A percentile compares a stretch with the other conserved stretches of the same genome.
Conservation (phyloP, 2,888 invertebrate species). For the Acronicta aceris region DNA sequence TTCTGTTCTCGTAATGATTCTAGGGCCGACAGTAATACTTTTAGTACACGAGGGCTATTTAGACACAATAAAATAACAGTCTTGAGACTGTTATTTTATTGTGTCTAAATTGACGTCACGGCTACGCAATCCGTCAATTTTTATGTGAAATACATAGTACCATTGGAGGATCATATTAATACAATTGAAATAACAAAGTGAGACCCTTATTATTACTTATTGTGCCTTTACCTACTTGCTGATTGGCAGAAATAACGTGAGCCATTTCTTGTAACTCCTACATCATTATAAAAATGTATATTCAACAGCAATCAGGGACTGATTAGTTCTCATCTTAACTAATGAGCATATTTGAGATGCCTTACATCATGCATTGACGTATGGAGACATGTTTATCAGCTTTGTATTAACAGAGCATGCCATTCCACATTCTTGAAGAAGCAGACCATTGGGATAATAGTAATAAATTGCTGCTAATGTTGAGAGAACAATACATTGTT, state of each 20-base stretch:
- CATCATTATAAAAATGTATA: slow-evolving; percentile 1
- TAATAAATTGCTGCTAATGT: slow-evolving; percentile 6
- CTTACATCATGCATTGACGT: slow-evolving; percentile 5
- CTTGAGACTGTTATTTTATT: too few species aligned
- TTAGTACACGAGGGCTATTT: too few species aligned
- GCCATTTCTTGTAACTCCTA: background rate
- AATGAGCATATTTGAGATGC: slow-evolving; percentile 17
- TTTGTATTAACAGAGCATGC: slow-evolving; percentile 22
- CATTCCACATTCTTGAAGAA: slow-evolving; percentile 23
- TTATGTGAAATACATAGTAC: too few species aligned
- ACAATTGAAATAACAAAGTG: too few species aligned
- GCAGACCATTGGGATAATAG: slow-evolving; percentile 15
- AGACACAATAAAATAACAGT: too few species aligned
- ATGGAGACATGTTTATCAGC: slow-evolving; percentile 12
- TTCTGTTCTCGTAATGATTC: too few species aligned
- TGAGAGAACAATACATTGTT: slow-evolving; percentile 18
- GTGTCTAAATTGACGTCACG: too few species aligned
- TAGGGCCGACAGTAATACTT: too few species aligned
- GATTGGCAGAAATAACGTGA: background rate
- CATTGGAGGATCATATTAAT: too few species aligned
- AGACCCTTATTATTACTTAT: too few species aligned
- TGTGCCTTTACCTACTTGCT: too few species aligned
- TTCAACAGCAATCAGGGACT: slow-evolving; percentile 4
- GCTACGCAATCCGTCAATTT: too few species aligned
- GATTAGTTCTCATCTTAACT: slow-evolving; percentile 4